Conservation (phyloP, 2,113 vertebrate species). For the Dissostichus mawsoni region DNA sequence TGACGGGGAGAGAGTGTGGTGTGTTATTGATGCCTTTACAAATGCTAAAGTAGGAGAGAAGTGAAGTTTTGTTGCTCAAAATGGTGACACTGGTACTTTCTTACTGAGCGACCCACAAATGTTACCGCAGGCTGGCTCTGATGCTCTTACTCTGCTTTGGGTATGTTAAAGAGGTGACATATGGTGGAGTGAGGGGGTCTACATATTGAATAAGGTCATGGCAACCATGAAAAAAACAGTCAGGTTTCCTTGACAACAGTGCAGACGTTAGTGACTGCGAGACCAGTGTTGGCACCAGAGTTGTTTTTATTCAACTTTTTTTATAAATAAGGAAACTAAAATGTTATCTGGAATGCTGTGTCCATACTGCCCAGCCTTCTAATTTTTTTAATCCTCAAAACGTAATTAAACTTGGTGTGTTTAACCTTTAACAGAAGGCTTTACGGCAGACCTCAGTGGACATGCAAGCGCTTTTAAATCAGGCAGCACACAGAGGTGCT, state of each 20-base stretch:
- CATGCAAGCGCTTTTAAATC: slow-evolving; percentile 69
- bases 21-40: slow-evolving; percentile 57
- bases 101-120: slow-evolving; percentile 1
- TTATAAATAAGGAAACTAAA: slow-evolving; percentile 7
- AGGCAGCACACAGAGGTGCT: slow-evolving; percentile 74
- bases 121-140: slow-evolving; percentile 14
- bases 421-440: slow-evolving; percentile 33
- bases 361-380: not conserved
- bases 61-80: slow-evolving; percentile 29
- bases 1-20: slow-evolving; percentile 41
- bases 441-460: slow-evolving; percentile 42
- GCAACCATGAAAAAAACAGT: slow-evolving; percentile 39
- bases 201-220: slow-evolving; percentile 53
- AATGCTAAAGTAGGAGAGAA: slow-evolving; percentile 37
- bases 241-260: slow-evolving; percentile 68
- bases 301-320: slow-evolving; percentile 14
- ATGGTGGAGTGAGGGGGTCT: slow-evolving; percentile 23
- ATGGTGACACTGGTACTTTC: slow-evolving; percentile 18
- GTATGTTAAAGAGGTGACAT: slow-evolving; percentile 37
- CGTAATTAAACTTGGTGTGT: slow-evolving; percentile 30
- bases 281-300: slow-evolving; percentile 19
- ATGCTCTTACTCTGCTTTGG: slow-evolving; percentile 16
- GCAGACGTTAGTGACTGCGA: slow-evolving; percentile 36
- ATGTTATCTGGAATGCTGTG: not conserved
- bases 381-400: slow-evolving; percentile 26